phyloP scores from a whole-genome alignment of 2,113 vertebrate genomes.

The Delphinus delphis region DNA sequence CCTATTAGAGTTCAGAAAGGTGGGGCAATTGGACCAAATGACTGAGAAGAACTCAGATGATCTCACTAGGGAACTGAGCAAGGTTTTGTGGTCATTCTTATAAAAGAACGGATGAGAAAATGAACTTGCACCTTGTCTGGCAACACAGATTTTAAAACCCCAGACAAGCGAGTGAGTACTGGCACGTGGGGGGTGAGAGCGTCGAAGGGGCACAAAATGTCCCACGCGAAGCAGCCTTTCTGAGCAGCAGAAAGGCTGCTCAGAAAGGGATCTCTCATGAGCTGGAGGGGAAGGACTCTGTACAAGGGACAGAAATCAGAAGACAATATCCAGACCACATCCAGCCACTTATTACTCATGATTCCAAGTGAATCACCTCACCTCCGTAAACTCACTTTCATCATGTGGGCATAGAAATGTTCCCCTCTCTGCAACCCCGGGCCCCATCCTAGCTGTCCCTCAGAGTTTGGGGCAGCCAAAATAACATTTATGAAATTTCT shows the following conservation, averaged over 20 bases:
- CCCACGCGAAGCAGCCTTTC: not conserved
- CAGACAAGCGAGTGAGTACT: not conserved
- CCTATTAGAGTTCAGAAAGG: not conserved
- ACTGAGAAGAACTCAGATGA: no score
- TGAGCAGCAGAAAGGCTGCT: no score
- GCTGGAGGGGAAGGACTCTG: not conserved
- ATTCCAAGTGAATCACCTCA: not conserved
- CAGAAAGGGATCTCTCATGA: no score
- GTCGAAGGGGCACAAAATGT: rapidly evolving
- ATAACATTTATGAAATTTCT: not conserved
- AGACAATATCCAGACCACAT: not conserved
- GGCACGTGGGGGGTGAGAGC: not conserved
- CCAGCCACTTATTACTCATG: not conserved
- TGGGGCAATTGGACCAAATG: not conserved
- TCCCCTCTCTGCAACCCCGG: not conserved
- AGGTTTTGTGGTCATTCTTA: not conserved
- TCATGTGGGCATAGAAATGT: not conserved
- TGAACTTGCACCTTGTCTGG: not conserved
- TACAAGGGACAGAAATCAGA: not conserved
- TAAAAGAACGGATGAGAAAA: not conserved
- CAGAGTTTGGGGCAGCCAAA: not conserved
- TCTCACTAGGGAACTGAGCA: not conserved
- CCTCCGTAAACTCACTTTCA: not conserved
- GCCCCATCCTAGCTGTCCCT: not conserved
- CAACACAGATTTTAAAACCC: not conserved